Conservation (phyloP, 1,140 invertebrate genomes). For the Panagrolaimus sp. region DNA sequence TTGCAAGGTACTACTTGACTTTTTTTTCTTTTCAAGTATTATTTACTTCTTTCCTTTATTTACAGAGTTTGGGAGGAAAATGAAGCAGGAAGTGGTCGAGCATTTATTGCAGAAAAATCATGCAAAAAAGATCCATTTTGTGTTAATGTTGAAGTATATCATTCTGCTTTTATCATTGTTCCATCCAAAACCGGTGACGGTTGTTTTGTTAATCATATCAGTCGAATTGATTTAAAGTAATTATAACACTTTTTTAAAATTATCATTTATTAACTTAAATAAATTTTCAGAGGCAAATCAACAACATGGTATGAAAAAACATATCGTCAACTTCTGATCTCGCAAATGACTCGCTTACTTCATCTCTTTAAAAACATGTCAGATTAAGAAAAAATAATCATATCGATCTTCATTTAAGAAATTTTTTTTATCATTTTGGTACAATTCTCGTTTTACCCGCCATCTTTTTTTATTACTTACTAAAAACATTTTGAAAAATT, state of each 20-base stretch:
- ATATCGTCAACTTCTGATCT: not conserved
- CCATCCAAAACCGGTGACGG: not conserved
- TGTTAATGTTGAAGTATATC: not conserved
- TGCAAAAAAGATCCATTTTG: not conserved
- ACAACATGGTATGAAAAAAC: not conserved
- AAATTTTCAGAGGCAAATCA: not conserved
- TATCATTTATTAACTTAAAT: not conserved
- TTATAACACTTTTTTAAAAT: not conserved
- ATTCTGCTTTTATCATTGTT: not conserved
- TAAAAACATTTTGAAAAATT: too few relatives aligned
- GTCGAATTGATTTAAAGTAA: conserved; percentile 11
- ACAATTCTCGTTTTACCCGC: too few relatives aligned
- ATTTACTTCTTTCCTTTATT: not conserved
- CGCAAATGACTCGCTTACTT: not conserved
- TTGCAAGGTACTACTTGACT: not conserved
- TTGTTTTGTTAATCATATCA: not conserved
- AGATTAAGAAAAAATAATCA: too few relatives aligned
- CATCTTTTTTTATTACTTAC: too few relatives aligned
- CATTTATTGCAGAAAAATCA: not conserved
- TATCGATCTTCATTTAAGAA: too few relatives aligned
- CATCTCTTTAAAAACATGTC: too few relatives aligned
- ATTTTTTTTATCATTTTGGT: too few relatives aligned
- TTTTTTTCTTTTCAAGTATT: not conserved
- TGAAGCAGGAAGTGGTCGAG: not conserved
- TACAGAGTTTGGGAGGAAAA: not conserved